phyloP scores from a whole-genome alignment of 1,140 invertebrate genomes.

The Trichomalopsis sarcophagae region DNA sequence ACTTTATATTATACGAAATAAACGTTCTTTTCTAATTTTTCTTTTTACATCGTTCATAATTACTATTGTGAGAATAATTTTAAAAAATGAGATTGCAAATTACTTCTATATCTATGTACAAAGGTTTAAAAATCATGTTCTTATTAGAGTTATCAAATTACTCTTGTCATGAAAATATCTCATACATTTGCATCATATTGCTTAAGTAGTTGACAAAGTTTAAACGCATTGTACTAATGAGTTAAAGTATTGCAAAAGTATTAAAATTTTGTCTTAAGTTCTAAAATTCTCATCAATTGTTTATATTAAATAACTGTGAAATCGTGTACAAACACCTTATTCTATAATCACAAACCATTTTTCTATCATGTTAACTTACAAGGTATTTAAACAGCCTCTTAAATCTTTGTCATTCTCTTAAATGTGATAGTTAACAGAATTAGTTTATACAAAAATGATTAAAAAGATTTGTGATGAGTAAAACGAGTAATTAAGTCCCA shows the following conservation, averaged over 20 bases:
- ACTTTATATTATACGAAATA: not conserved
- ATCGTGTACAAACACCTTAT: slow-evolving; percentile 22
- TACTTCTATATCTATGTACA: not conserved
- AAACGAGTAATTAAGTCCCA: slow-evolving; percentile 87
- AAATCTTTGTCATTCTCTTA: slow-evolving; percentile 12
- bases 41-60: not conserved
- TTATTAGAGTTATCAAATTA: too few relatives aligned
- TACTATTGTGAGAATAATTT: not conserved
- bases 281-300: not conserved
- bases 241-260: not conserved
- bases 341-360: slow-evolving; percentile 34
- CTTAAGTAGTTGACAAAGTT: too few relatives aligned
- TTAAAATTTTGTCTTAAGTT: not conserved
- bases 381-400: slow-evolving; percentile 28
- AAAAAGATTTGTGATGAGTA: slow-evolving; percentile 79
- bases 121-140: not conserved
- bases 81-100: not conserved
- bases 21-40: not conserved
- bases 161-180: too few relatives aligned
- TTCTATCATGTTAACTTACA: slow-evolving; percentile 12
- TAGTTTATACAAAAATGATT: slow-evolving; percentile 46
- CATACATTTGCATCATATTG: too few relatives aligned
- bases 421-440: slow-evolving; percentile 8
- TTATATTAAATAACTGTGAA: slow-evolving; percentile 13
- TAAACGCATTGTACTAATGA: not conserved